These are phyloP conservation scores for Stegostoma tigrinum DNA, from an alignment of 2,113 vertebrate genomes.

Conservation along the genomic window DNA sequence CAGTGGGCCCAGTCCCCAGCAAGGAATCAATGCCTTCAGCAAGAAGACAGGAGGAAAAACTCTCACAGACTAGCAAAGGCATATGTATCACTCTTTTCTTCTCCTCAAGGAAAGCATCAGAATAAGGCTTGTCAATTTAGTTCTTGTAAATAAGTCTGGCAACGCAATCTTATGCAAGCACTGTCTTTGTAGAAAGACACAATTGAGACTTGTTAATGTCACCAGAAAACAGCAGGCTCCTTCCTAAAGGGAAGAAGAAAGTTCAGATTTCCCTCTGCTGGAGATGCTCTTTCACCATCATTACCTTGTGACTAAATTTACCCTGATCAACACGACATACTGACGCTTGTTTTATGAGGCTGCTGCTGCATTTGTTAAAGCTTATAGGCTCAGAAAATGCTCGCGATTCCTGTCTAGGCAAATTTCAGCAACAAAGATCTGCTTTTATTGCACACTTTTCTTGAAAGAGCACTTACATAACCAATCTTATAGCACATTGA, in stretches of 20 bases:
- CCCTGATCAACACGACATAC: neutral
- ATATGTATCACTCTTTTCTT: too few relatives aligned
- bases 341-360: neutral
- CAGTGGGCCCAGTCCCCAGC: neutral
- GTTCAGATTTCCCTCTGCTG: neutral
- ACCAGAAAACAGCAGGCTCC: neutral
- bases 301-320: neutral
- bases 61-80: neutral
- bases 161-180: neutral
- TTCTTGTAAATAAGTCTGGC: neutral
- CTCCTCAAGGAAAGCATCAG: too few relatives aligned
- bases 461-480: neutral
- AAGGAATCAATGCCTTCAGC: neutral
- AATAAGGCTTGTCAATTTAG: neutral
- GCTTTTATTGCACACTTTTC: neutral
- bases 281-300: neutral
- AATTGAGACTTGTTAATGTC: slow-evolving; percentile 9
- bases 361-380: neutral
- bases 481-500: neutral
- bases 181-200: neutral
- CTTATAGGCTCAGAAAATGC: neutral
- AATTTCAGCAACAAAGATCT: neutral
- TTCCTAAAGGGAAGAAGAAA: neutral
- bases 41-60: neutral
- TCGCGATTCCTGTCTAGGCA: neutral